Evolutionary conservation across 1,140 invertebrate genomes (phyloP), one percentile per base, ranked within the genome.

Genomic region (Vanessa tameamea): DNA sequence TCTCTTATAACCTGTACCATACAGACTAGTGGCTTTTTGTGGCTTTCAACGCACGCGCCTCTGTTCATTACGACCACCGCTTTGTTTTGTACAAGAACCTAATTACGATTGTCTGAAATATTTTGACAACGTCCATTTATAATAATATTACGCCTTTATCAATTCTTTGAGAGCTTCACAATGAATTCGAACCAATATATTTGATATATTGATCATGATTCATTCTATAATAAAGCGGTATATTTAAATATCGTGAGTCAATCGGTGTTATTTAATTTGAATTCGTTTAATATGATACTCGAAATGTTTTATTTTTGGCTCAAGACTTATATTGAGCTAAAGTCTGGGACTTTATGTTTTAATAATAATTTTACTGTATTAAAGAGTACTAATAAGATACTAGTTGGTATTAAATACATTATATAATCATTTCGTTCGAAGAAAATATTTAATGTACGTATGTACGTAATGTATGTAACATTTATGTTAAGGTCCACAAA

Each of bases 121-220:
- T 92, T 92, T 91, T 90, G 89, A 92, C 90, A 92, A 88, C 81
- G 64, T 78, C 85, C 82, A 92, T 92, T 92, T 92, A 89, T 92
- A 87, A 92, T 78, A 81, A 77, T 82, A 82, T 82, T 85, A 82
- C 75, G 70, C 79, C 81, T 84, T 80, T 81, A 82, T 81, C 68
- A 81, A 75, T 63, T 57, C 73, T 71, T 79, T 79, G 69, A 79
- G 72, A 63, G 69, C 53, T 61, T 23, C 9, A 63, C 48, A 69
- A 72, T 68, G 55, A 63, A 61, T 75, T 47, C 20, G 73, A 69
- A 63, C 37, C 63, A 64, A 64, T 69, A 48, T 13, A 74, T 23
- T 73, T 75, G 67, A 75, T 66, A 69, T 66, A 75, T 75, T 66
- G 68, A 16, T 61, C 64, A 75, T 61, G 63, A 70, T 20, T 75